phyloP scores from a whole-genome alignment of 2,113 vertebrate genomes.

The Marmota flaviventris region DNA sequence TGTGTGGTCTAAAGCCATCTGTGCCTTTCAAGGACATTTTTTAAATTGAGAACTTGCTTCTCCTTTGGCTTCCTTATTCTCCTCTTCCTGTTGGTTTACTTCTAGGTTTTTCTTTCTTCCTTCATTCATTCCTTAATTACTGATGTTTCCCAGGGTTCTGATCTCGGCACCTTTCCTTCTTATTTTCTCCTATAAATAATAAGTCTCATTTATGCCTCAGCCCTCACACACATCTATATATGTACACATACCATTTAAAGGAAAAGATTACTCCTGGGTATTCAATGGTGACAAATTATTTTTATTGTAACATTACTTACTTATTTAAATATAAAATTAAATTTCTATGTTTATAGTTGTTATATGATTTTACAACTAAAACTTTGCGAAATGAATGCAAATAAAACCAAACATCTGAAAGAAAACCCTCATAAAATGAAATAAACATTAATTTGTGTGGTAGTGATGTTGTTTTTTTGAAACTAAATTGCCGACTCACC shows the following conservation, averaged over 20 bases:
- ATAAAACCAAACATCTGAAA: conserved; percentile 23
- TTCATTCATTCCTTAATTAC: not conserved
- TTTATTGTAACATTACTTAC: not conserved
- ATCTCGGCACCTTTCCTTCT: not conserved
- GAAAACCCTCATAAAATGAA: conserved; percentile 28
- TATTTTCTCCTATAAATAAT: not conserved
- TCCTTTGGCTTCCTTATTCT: not conserved
- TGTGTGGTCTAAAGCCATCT: not conserved
- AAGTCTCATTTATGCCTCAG: not conserved
- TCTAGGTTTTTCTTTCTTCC: not conserved
- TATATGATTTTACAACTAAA: conserved; percentile 24
- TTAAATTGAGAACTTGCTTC: not conserved
- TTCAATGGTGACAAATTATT: conserved; percentile 32
- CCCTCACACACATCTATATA: not conserved
- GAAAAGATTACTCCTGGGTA: not conserved
- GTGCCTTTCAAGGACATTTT: not conserved
- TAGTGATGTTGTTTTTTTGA: not conserved
- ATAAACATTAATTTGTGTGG: conserved; percentile 10
- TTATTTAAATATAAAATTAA: conserved; percentile 40
- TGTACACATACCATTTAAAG: conserved; percentile 8
- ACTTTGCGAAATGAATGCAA: conserved; percentile 47
- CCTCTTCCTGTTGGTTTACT: not conserved
- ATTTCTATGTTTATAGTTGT: conserved; percentile 17
- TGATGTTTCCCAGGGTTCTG: not conserved
- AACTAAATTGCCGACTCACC: not conserved